Evolutionary conservation across 1,140 invertebrate species (phyloP).

Genomic region (Neodiprion fabricii): DNA sequence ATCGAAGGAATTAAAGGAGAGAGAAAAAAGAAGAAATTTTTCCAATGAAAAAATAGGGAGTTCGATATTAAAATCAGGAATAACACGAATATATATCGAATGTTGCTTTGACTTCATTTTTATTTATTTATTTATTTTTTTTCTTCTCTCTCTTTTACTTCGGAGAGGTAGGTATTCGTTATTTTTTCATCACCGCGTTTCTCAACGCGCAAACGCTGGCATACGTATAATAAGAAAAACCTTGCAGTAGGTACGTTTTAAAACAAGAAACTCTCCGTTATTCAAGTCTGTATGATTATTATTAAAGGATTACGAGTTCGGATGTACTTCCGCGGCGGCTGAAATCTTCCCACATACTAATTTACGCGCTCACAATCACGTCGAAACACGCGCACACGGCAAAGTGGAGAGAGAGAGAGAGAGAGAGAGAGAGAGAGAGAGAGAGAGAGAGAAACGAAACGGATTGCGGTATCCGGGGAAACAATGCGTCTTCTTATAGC

Average conservation of each 20-base stretch:
- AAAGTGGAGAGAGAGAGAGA: too few species aligned
- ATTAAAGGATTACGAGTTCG: slow-evolving; percentile 5
- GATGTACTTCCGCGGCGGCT: slow-evolving; percentile 1
- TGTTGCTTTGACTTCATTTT: background rate
- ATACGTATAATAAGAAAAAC: too few species aligned
- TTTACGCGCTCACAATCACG: background rate
- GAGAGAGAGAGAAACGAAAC: background rate
- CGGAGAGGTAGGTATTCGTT: too few species aligned
- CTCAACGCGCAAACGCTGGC: too few species aligned
- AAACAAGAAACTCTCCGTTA: too few species aligned
- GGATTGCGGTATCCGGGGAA: too few species aligned
- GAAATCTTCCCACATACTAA: slow-evolving; percentile 4
- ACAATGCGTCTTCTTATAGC: background rate
- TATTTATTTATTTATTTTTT: background rate
- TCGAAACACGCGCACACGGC: background rate
- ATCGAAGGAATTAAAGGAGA: too few species aligned
- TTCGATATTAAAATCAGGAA: background rate
- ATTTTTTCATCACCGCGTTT: too few species aligned
- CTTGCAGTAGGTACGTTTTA: too few species aligned
- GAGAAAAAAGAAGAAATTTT: too few species aligned
- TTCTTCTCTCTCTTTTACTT: background rate
- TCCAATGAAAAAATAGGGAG: too few species aligned
- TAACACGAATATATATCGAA: background rate
- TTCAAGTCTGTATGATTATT: background rate
- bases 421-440: too few species aligned